Evolutionary conservation across 2,888 invertebrate genomes (phyloP).

Genomic region (Agrochola lota): DNA sequence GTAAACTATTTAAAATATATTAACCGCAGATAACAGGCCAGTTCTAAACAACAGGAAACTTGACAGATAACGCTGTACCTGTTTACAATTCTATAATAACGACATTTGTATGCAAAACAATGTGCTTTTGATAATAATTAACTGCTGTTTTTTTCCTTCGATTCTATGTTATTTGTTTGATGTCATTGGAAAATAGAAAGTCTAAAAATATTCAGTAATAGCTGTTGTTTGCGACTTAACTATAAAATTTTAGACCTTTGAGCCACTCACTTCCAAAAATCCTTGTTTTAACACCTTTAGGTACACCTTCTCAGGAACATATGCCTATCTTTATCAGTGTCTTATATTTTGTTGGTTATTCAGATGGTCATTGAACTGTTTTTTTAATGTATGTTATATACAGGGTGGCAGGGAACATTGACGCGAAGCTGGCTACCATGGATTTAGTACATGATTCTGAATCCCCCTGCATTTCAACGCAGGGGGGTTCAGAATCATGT

Average conservation of each 20-base stretch:
- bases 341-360: neutral
- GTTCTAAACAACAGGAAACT: slow-evolving; percentile 59
- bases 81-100: slow-evolving; percentile 47
- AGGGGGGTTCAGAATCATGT: too few relatives aligned
- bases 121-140: slow-evolving; percentile 47
- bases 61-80: slow-evolving; percentile 57
- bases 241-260: too few relatives aligned
- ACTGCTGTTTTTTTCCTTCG: slow-evolving; percentile 33
- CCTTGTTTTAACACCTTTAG: neutral
- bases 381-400: too few relatives aligned
- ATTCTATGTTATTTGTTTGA: slow-evolving; percentile 13
- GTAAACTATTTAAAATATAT: slow-evolving; percentile 49
- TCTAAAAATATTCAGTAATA: slow-evolving; percentile 14
- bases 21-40: slow-evolving; percentile 45
- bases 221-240: neutral
- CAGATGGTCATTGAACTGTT: neutral
- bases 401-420: too few relatives aligned
- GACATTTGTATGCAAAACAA: slow-evolving; percentile 59
- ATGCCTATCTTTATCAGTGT: neutral
- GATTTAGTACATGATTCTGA: too few relatives aligned
- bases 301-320: neutral
- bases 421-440: too few relatives aligned
- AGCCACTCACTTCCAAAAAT: neutral
- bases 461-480: too few relatives aligned
- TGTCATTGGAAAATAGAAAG: slow-evolving; percentile 25